Evolutionary conservation across 2,113 vertebrate species (phyloP).

Genomic region (Gavia stellata): DNA sequence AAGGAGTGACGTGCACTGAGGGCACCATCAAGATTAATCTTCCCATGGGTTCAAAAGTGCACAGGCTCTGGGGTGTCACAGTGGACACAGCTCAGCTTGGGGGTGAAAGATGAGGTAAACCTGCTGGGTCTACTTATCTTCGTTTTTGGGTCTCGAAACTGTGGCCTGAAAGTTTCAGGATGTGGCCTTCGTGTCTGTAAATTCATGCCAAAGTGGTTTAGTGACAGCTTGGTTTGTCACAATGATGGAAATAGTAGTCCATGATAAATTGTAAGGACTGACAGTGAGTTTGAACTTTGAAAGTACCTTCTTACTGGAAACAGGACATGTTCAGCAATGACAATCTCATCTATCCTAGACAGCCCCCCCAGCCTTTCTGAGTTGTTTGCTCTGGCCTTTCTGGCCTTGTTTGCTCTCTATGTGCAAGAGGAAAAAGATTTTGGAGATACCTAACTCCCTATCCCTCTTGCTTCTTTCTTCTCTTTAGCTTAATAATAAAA

Average conservation of each 20-base stretch:
- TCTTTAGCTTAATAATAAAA: not conserved
- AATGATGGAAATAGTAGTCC: not conserved
- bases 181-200: not conserved
- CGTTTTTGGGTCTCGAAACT: not conserved
- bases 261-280: not conserved
- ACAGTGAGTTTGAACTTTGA: not conserved
- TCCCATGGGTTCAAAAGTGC: not conserved
- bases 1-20: not conserved
- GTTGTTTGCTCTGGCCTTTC: not conserved
- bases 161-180: not conserved
- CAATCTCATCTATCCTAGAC: not conserved
- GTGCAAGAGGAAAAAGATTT: not conserved
- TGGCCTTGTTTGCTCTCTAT: not conserved
- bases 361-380: not conserved
- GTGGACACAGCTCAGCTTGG: not conserved
- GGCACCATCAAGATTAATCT: not conserved
- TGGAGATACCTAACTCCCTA: not conserved
- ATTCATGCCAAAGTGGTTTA: not conserved
- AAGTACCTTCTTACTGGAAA: not conserved
- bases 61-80: not conserved
- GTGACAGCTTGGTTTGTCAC: not conserved
- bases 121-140: not conserved
- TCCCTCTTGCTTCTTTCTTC: not conserved
- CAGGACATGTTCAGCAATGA: not conserved
- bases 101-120: not conserved